Evolutionary conservation across 2,113 vertebrate species (phyloP).

Genomic region (Misgurnus anguillicaudatus): DNA sequence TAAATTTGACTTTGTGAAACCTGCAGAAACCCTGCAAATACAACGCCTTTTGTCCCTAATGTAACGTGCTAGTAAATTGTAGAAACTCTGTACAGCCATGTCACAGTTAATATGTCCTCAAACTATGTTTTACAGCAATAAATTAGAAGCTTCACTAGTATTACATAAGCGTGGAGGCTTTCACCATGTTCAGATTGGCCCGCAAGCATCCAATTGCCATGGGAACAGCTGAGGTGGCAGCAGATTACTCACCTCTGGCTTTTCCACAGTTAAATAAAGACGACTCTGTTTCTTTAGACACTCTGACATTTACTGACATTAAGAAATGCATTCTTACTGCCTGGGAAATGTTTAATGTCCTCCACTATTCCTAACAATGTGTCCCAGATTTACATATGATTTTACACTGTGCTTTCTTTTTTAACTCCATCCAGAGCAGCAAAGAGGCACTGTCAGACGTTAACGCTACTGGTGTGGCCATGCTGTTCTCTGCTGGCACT

Average conservation of each 20-base stretch:
- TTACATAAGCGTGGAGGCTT: constrained; percentile 17
- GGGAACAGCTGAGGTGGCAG: constrained; percentile 15
- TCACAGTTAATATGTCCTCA: no score
- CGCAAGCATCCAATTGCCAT: constrained; percentile 1
- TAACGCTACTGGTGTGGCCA: constrained; percentile 96
- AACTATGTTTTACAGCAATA: not conserved
- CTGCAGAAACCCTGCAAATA: no score
- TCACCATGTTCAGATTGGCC: not conserved
- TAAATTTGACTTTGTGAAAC: no score
- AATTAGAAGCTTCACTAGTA: not conserved
- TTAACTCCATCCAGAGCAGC: constrained; percentile 83
- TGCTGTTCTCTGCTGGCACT: constrained; percentile 98
- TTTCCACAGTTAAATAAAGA: not conserved
- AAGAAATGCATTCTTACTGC: not conserved
- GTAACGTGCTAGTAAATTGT: no score
- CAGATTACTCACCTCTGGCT: constrained; percentile 15
- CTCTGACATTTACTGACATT: not conserved
- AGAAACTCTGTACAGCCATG: no score
- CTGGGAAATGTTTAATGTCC: not conserved
- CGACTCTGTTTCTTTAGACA: not conserved
- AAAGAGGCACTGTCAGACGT: constrained; percentile 96
- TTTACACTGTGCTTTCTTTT: not conserved
- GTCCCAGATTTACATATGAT: constrained; percentile 1
- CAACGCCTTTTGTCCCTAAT: no score
- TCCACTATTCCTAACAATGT: not conserved